Base-by-base conservation (phyloP, 1,140 invertebrate genomes). In the Neotoxoptera formosana region DNA sequence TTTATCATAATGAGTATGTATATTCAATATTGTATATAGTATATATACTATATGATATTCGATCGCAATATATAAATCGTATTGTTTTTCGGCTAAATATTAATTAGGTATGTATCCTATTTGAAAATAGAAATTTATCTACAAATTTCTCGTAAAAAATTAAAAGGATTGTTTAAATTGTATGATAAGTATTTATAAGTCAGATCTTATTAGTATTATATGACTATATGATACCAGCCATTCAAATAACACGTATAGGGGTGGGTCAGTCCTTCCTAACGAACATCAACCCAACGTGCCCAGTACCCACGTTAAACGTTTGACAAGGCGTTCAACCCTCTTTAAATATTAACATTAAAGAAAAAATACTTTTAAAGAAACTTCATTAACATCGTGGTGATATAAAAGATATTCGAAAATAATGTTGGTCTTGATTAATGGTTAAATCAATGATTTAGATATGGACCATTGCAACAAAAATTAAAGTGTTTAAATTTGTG, bases 301-400 rank as follows among this genome's bases (percentile, higher is more conserved):
- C 30, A 17, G 34, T 83, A 88, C 86, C 86, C 86, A 53, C 48
- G 48, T 89, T 89, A 53, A 89, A 89, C n/a, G 87, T 47, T 53
- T 89, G 48, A 89, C 87, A 89, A 89, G 87, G 11, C 47, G n/a
- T 53, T 53, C 87, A 36, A 89, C 87, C 87, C 87, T 89, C 87
- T 89, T 89, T 89, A 36, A 53, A 48, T 48, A 53, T 34, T 34
- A 23, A 53, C 51, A 51, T 36, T 89, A 53, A 34, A 34, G 48
- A 53, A 89, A 89, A 89, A 89, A 51, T 89, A 53, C 48, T 51
- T 23, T 53, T 89, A 89, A 89, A 89, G 48, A 53, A 53, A 89
- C 8, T 89, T 89, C 34, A 89, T 89, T 89, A 89, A 53, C 48
- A 47, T 53, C 48, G 4, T 11, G 34, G 20, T 89, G 8, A 6